A percentile compares a stretch with the other conserved stretches of the same genome.
phyloP scores from a whole-genome alignment of 2,113 vertebrate species.

The Ranitomeya imitator region DNA sequence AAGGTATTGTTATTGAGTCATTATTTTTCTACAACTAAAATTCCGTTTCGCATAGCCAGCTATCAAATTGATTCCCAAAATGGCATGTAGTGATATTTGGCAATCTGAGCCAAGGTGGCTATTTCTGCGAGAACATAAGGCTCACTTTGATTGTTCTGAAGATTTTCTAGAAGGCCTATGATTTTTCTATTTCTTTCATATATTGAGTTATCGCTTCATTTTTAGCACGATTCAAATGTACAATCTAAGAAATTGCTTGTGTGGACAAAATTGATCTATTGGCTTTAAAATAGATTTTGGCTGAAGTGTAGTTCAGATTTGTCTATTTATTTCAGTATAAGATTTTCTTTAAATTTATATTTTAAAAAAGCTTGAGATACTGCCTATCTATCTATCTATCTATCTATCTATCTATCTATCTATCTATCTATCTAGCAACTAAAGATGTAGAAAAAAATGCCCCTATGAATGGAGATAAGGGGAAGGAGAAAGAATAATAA shows the following conservation, averaged over 20 bases:
- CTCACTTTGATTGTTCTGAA: not conserved
- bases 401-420: too few relatives aligned
- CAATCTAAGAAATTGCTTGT: not conserved
- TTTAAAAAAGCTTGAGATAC: too few relatives aligned
- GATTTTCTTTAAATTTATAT: not conserved
- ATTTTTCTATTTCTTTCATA: slow-evolving; percentile 1
- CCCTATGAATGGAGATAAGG: too few relatives aligned
- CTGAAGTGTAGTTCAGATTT: not conserved
- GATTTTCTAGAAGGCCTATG: not conserved
- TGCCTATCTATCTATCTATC: too few relatives aligned
- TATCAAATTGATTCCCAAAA: not conserved
- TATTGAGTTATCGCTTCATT: not conserved
- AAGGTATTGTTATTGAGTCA: not conserved
- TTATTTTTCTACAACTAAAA: not conserved
- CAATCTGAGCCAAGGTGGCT: not conserved
- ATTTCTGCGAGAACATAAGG: not conserved
- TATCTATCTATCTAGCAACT: too few relatives aligned
- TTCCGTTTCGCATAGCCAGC: not conserved
- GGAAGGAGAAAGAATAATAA: too few relatives aligned
- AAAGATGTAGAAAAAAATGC: too few relatives aligned
- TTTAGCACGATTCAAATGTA: not conserved
- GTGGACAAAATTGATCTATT: not conserved
- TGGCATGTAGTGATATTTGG: not conserved
- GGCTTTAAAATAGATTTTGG: not conserved
- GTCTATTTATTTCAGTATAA: not conserved